A percentile compares a stretch with the other conserved stretches of the same genome.
Evolutionary conservation across 2,888 invertebrate species (phyloP).

Genomic region (Heliconius charithonia): DNA sequence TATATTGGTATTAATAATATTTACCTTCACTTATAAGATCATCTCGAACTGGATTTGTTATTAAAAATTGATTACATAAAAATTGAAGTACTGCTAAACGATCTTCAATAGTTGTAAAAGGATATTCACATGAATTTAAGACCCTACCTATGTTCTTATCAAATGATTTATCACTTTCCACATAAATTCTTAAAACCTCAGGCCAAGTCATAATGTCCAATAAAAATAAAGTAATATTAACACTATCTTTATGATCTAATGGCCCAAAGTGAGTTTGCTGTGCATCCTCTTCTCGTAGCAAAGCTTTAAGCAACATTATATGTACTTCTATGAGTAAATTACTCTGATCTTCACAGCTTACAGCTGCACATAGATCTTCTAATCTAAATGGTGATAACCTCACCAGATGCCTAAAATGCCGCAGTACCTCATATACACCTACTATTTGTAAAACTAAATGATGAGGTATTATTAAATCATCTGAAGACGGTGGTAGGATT

Average conservation of each 20-base stretch:
- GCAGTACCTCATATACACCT: slow-evolving; percentile 96
- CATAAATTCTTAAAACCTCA: slow-evolving; percentile 93
- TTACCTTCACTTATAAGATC: slow-evolving; percentile 96
- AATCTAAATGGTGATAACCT: slow-evolving; percentile 97
- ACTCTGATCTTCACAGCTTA: slow-evolving; percentile 96
- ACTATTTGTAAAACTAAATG: slow-evolving; percentile 91
- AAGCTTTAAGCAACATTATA: slow-evolving; percentile 95
- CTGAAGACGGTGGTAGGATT: slow-evolving; percentile 92
- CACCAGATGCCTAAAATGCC: slow-evolving; percentile 95
- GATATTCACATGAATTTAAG: slow-evolving; percentile 91
- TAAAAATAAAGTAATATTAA: slow-evolving; percentile 96
- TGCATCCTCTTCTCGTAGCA: slow-evolving; percentile 95
- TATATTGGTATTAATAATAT: slow-evolving; percentile 23
- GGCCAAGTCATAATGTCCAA: slow-evolving; percentile 99
- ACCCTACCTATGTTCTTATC: slow-evolving; percentile 88
- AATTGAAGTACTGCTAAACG: slow-evolving; percentile 93
- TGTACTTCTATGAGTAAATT: slow-evolving; percentile 96
- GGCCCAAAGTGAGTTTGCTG: slow-evolving; percentile 98
- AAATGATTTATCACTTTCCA: slow-evolving; percentile 94
- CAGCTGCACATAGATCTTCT: slow-evolving; percentile 98
- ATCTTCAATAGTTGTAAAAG: slow-evolving; percentile 91
- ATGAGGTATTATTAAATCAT: slow-evolving; percentile 93
- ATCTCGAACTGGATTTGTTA: slow-evolving; percentile 96
- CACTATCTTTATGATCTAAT: slow-evolving; percentile 97
- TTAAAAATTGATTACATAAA: slow-evolving; percentile 96